Base-by-base conservation (phyloP, 1,140 invertebrate species). In the Panulirus ornatus region DNA sequence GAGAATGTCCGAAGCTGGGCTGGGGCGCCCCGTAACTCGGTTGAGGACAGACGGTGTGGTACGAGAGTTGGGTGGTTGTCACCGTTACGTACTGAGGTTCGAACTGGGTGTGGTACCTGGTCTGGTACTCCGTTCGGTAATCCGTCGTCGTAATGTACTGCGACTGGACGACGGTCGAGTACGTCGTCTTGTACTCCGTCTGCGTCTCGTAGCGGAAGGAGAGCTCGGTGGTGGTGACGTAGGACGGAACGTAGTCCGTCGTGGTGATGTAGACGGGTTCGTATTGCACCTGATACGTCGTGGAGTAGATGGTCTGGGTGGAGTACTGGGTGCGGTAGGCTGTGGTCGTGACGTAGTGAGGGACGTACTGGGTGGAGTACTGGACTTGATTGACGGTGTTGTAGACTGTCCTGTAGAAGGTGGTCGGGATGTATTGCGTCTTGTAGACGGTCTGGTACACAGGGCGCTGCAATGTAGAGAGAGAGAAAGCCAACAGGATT, bases 221-320 rank as follows among this genome's bases (percentile, higher is more conserved):
- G 1, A 71, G 3, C 40, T 85, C 63, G 1, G 83, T 85, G 63
- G 63, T 70, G 83, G 83, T 85, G 63, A 85, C 66, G 44, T 85
- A 85, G 22, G 63, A 71, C 27, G 83, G 83, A 8, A 85, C 66
- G 27, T 73, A 85, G 22, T 44, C 30, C 27, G 83, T 85, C 42
- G 63, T 51, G 40, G 83, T 85, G 42, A 85, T 36, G 44, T 85
- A 85, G 38, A 14, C 30, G 8, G 83, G 63, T 6, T 44, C 44
- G 66, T 85, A 85, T 42, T 85, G 83, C 5, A 47, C 40, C 1
- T 30, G 11, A 27, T 47, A 30, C 0, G 3, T 36, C 42, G 83
- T 85, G 63, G 36, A 30, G 83, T 73, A 75, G 63, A 44, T 6
- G 83, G 70, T 85, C 36, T 19, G 38, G 38, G 63, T 51, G 63